These are phyloP conservation scores for Chrysocyon brachyurus DNA, from an alignment of 2,797 vertebrate genomes.

Conservation along the genomic window DNA sequence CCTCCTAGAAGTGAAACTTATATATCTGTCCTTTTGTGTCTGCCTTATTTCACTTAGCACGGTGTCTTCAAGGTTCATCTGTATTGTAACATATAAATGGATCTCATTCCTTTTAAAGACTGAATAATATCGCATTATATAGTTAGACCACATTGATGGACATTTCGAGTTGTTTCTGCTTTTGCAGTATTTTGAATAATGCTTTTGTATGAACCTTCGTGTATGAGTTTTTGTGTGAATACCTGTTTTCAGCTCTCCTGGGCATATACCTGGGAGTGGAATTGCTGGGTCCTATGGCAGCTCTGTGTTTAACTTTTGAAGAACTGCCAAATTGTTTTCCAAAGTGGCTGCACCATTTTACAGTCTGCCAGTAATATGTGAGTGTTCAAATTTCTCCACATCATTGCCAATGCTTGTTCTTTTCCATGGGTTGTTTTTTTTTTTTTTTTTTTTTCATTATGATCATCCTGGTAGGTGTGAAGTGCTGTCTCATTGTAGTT, in stretches of 20 bases:
- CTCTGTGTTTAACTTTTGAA: neutral
- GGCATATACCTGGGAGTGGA: neutral
- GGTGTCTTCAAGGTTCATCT: neutral
- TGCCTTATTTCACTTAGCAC: constrained; percentile 3
- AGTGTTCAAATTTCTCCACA: neutral
- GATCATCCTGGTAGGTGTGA: neutral
- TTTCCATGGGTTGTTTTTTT: neutral
- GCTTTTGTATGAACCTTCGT: neutral
- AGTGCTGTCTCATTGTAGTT: constrained; percentile 20
- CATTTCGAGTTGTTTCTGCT: neutral
- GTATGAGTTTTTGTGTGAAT: neutral
- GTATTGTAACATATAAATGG: neutral
- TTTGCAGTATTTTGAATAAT: neutral
- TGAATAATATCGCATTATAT: neutral
- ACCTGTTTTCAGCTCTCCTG: neutral
- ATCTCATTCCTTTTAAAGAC: neutral
- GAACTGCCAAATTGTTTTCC: constrained; percentile 33
- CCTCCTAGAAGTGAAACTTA: neutral
- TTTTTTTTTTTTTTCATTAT: neutral
- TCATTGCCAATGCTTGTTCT: neutral
- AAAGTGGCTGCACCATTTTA: neutral
- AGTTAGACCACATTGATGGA: neutral
- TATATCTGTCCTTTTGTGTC: neutral
- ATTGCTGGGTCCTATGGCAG: neutral
- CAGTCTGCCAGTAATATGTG: neutral